Base-by-base conservation (phyloP, 2,797 vertebrate genomes). In the Centropyge bicolor region DNA sequence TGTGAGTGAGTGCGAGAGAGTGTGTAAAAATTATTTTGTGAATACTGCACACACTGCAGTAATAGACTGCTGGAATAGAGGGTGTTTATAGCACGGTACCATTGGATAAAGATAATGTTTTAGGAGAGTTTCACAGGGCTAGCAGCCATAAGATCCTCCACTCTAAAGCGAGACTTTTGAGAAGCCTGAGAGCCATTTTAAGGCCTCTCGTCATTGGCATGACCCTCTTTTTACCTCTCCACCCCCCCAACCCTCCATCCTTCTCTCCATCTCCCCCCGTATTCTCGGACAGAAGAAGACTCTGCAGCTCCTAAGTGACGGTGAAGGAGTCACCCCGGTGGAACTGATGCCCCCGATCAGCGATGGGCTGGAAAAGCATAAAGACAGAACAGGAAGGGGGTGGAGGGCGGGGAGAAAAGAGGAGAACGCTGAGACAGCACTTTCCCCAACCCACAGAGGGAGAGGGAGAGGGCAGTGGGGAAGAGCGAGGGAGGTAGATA, bases 281-380 rank as follows among this genome's bases (percentile, higher is more conserved):
- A 84, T 76, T 51, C 54, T 73, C 3, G 70, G 80, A 85, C 81
- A 71, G 72, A 78, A 63, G 71, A 86, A 80, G 82, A 75, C 83
- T 87, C 67, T 69, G 81, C 61, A 74, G 71, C 83, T 86, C 83
- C 60, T 79, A 82, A 91, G 87, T 88, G 85, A 85, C 41, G 64
- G 83, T 55, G 55, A 68, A 88, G 76, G 81, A 92, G 84, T 88
- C 86, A 91, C 84, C 89, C 87, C 90, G 71, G 87, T 91, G 93
- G 92, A 95, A 94, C 89, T 90, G 89, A 95, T 91, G 89, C 89
- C 83, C 85, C 81, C 63, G 88, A 93, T 92, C 90, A 91, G 90
- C 80, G 88, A 92, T 94, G 90, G 91, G 81, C 92, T 94, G 93
- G 91, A 94, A 92, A 94, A 94, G 90, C 86, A 92, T 91, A 91